A percentile compares a stretch with the other conserved stretches of the same genome.
Conservation (phyloP, 2,888 invertebrate genomes). For the Desoria tigrina region DNA sequence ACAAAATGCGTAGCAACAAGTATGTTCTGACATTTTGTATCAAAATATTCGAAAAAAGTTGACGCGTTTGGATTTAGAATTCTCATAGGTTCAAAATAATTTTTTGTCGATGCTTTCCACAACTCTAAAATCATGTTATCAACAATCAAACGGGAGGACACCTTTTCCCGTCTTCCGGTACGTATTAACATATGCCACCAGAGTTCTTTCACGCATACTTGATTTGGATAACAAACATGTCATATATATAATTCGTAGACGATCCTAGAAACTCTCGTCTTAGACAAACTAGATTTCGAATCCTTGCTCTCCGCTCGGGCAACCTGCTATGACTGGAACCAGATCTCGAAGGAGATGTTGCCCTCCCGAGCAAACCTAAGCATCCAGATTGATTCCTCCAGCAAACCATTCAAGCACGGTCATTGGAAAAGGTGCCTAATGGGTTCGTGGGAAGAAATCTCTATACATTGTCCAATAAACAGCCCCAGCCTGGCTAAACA, state of each 20-base stretch:
- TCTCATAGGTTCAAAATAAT: too few species aligned
- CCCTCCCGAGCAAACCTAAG: background rate
- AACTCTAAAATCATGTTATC: too few species aligned
- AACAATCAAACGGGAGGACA: too few species aligned
- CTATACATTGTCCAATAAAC: background rate
- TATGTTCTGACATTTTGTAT: too few species aligned
- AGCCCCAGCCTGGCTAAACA: background rate
- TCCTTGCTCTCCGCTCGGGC: background rate
- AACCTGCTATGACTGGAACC: conserved; percentile 1
- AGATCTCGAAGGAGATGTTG: background rate
- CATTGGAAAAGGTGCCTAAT: background rate
- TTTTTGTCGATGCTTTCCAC: too few species aligned
- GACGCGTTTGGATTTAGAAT: too few species aligned
- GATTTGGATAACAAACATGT: too few species aligned
- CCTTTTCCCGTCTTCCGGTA: background rate
- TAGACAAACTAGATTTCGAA: conserved; percentile 13
- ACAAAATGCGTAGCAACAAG: too few species aligned
- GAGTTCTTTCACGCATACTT: background rate
- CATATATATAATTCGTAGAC: too few species aligned
- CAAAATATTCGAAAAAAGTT: too few species aligned
- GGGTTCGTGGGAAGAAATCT: conserved; percentile 4
- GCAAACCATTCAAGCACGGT: background rate
- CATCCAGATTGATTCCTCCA: background rate
- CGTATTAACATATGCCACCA: background rate
- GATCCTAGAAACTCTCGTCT: background rate